phyloP scores from a whole-genome alignment of 2,113 vertebrate species.

The Petromus typicus region DNA sequence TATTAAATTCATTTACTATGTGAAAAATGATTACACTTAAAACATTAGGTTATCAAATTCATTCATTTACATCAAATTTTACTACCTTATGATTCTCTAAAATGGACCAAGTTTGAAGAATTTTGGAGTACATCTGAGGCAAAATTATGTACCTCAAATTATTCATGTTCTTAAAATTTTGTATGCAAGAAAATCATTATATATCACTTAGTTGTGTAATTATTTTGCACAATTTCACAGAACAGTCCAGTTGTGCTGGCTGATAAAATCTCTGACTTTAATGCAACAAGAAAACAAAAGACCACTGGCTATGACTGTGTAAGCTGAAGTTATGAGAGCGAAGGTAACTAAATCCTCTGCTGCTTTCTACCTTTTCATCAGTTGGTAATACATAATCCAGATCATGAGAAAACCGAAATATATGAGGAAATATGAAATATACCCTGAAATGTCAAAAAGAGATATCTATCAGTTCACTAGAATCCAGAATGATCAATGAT shows the following conservation, averaged over 20 bases:
- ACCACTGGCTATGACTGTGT: neutral
- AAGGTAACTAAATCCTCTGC: neutral
- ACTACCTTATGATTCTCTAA: slow-evolving; percentile 38
- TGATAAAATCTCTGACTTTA: neutral
- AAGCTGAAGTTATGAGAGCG: neutral
- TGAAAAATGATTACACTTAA: neutral
- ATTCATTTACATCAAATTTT: slow-evolving; percentile 43
- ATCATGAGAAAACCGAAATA: slow-evolving; percentile 28
- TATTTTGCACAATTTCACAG: slow-evolving; percentile 32
- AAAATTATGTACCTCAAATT: neutral
- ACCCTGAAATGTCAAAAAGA: neutral
- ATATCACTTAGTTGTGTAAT: neutral
- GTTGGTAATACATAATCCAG: neutral
- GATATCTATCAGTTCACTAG: neutral
- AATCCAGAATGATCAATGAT: neutral
- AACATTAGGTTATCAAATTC: neutral
- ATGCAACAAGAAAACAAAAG: neutral
- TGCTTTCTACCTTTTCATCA: neutral
- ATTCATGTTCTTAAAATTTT: slow-evolving; percentile 17
- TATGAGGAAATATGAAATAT: slow-evolving; percentile 5
- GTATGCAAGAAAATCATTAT: neutral
- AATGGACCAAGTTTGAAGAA: slow-evolving; percentile 7
- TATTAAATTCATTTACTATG: slow-evolving; percentile 5
- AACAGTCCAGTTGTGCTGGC: neutral
- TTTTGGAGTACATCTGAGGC: neutral